Conservation (phyloP, 2,797 vertebrate genomes). For the Thunnus albacares region DNA sequence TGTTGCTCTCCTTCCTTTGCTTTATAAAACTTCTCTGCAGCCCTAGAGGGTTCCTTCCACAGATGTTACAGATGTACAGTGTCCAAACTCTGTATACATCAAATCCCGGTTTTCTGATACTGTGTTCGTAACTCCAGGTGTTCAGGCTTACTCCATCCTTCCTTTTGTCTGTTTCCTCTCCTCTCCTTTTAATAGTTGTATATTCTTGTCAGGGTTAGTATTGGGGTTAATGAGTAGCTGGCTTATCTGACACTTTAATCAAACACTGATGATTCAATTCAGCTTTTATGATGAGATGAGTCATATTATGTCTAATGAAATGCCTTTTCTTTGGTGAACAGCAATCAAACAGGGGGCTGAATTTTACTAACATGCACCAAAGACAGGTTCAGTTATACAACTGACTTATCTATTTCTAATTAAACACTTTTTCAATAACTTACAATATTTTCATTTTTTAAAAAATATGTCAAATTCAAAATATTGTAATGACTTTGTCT, state of each 20-base stretch:
- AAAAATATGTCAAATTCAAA: conserved; percentile 11
- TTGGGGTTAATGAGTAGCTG: not conserved
- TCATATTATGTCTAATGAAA: not conserved
- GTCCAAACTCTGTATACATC: not conserved
- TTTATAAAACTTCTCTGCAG: not conserved
- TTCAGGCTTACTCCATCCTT: too few species aligned
- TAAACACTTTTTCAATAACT: not conserved
- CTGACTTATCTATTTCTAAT: not conserved
- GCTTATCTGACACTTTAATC: not conserved
- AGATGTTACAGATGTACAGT: not conserved
- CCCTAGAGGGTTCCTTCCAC: not conserved
- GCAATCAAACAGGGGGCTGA: not conserved
- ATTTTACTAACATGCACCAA: not conserved
- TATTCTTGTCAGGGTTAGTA: not conserved
- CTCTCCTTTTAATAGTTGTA: not conserved
- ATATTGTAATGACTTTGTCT: not conserved
- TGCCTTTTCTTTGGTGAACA: not conserved
- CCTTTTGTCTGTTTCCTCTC: conserved; percentile 4
- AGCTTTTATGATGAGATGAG: not conserved
- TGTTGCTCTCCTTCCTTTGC: too few species aligned
- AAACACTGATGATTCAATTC: not conserved
- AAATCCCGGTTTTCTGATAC: too few species aligned
- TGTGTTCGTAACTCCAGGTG: too few species aligned
- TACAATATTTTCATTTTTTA: not conserved
- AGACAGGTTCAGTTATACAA: not conserved